Base-by-base conservation (phyloP, 2,797 vertebrate species). In the Lithobates pipiens region DNA sequence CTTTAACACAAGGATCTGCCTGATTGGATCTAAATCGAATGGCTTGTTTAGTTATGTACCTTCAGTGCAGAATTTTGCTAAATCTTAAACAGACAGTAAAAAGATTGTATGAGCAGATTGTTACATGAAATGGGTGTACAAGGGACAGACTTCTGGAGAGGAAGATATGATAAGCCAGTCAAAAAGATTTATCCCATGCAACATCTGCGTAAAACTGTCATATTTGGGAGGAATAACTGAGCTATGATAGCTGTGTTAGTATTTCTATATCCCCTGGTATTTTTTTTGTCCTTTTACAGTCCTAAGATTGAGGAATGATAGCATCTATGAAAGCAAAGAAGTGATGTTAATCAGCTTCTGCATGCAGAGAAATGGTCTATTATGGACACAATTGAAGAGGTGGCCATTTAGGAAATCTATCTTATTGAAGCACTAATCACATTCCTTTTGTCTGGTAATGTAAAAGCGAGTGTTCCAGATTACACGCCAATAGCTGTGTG, bases 391-490 rank as follows among this genome's bases (percentile, higher is more conserved):
- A 76, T 34, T 67, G 69, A 46, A 16, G 42, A 83, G 71, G 72
- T 83, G 81, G 57, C 42, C 36, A 73, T 73, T 82, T 73, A 82
- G 80, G 80, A 85, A 72, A 80, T 63, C 73, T 46, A 25, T 69
- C 67, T 63, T 73, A 82, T 72, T 77, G 57, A 77, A 27, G 57
- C 63, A 75, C 46, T 85, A 87, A 88, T 88, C 72, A 76, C 73
- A 82, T 74, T 84, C 72, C 76, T 79, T 83, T 88, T 87, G 85
- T 85, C 85, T 83, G 34, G 46, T 87, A 82, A 88, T 87, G 69
- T 84, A 88, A 83, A 87, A 79, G 75, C 54, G 74, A 85, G 79
- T 77, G 76, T 34, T 32, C 57, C 65, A 85, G 50, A 87, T 88
- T 87, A 85, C 78, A 87, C 44, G 69, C 76, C 85, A 87, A 87